Conservation (phyloP, 2,113 vertebrate species). For the Tachysurus vachellii region DNA sequence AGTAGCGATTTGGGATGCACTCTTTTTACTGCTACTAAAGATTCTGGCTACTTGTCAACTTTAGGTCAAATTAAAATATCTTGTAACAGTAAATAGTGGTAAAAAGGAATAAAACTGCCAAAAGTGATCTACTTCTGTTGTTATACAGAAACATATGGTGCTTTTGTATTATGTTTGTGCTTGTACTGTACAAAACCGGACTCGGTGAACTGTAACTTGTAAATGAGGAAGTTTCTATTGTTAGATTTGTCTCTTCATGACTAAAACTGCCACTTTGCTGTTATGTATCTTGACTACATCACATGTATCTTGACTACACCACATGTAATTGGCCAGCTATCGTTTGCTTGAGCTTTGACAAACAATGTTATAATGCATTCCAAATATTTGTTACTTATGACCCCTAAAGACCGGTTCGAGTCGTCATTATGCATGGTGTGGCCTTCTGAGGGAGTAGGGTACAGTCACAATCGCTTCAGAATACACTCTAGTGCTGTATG, state of each 20-base stretch:
- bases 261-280: neutral
- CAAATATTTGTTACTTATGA: neutral
- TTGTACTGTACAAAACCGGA: conserved; percentile 14
- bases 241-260: neutral
- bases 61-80: neutral
- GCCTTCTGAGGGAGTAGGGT: neutral
- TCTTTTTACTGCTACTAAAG: too few relatives aligned
- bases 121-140: neutral
- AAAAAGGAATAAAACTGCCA: neutral
- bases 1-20: too few relatives aligned
- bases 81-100: neutral
- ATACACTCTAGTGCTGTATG: neutral
- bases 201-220: conserved; percentile 22
- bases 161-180: neutral
- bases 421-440: neutral
- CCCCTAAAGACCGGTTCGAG: neutral
- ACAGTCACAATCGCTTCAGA: neutral
- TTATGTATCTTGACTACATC: neutral
- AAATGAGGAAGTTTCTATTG: conserved; percentile 22
- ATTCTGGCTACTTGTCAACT: neutral
- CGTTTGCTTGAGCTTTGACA: neutral
- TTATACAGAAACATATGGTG: conserved; percentile 15
- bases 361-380: neutral
- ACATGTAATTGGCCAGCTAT: neutral
- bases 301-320: neutral